Evolutionary conservation across 2,113 vertebrate genomes (phyloP).

Genomic region (Aramus guarauna): DNA sequence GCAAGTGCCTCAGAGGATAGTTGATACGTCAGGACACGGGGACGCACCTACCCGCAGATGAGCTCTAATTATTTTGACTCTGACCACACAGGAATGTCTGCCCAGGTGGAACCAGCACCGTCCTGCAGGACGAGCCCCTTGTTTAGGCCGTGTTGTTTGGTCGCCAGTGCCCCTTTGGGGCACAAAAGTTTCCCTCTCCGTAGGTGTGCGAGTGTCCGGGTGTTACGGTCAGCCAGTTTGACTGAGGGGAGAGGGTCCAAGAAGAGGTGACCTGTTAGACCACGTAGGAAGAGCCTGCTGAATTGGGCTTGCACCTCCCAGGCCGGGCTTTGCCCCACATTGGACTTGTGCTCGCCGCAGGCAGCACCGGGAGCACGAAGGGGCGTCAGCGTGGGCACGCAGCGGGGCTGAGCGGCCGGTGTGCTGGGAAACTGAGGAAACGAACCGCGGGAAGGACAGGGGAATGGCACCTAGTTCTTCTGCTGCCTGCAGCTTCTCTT

Average conservation of each 20-base stretch:
- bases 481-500: background rate
- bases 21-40: background rate
- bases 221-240: fast-evolving
- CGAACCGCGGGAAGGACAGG: fast-evolving
- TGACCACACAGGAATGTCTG: background rate
- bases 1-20: background rate
- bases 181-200: background rate
- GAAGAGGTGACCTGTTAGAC: fast-evolving
- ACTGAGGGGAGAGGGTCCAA: background rate
- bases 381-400: fast-evolving
- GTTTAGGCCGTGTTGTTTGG: fast-evolving
- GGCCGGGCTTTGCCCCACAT: fast-evolving
- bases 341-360: fast-evolving
- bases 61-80: fast-evolving
- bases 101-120: background rate
- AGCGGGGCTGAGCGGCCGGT: fast-evolving
- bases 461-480: background rate
- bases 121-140: background rate
- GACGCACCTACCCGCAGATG: fast-evolving
- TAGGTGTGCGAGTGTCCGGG: fast-evolving
- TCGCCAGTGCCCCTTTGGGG: fast-evolving
- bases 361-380: fast-evolving
- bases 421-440: background rate
- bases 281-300: fast-evolving
- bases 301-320: background rate